These are phyloP conservation scores for Phyllopteryx taeniolatus DNA, from an alignment of 2,113 vertebrate species.

Conservation along the genomic window DNA sequence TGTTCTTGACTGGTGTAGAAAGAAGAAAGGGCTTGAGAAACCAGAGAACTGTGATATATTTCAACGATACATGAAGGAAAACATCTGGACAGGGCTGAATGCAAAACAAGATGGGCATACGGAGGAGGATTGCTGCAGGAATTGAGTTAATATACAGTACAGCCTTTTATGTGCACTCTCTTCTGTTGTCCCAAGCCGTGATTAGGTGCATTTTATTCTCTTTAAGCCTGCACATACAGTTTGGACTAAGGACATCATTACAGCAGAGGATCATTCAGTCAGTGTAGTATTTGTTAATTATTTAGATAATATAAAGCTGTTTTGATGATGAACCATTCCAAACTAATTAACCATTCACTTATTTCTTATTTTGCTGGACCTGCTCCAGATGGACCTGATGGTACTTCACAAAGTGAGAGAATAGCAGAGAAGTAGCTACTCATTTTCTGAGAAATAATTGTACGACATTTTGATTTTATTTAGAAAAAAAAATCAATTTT, in stretches of 20 bases:
- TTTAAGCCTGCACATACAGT: background rate
- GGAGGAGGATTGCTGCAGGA: background rate
- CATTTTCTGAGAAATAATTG: no score
- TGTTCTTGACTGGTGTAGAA: background rate
- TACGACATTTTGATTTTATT: no score
- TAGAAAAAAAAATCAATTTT: no score
- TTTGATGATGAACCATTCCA: no score
- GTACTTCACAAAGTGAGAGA: no score
- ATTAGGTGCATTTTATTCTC: background rate
- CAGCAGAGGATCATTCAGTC: background rate
- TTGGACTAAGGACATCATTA: background rate
- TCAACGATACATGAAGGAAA: conserved; percentile 2
- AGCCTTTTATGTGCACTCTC: background rate
- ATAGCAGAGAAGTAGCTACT: no score
- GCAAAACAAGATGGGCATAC: background rate
- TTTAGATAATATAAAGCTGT: no score
- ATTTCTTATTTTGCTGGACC: no score
- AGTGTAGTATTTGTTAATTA: no score
- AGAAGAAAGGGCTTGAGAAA: conserved; percentile 15
- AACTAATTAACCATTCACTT: no score
- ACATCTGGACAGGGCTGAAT: conserved; percentile 12
- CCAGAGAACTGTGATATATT: conserved; percentile 6
- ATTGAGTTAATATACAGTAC: background rate
- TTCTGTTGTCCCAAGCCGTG: conserved; percentile 6
- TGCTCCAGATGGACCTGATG: no score